Evolutionary conservation across 2,113 vertebrate genomes (phyloP), one percentile per base, ranked within the genome.

Genomic region (Grammomys dolichurus): DNA sequence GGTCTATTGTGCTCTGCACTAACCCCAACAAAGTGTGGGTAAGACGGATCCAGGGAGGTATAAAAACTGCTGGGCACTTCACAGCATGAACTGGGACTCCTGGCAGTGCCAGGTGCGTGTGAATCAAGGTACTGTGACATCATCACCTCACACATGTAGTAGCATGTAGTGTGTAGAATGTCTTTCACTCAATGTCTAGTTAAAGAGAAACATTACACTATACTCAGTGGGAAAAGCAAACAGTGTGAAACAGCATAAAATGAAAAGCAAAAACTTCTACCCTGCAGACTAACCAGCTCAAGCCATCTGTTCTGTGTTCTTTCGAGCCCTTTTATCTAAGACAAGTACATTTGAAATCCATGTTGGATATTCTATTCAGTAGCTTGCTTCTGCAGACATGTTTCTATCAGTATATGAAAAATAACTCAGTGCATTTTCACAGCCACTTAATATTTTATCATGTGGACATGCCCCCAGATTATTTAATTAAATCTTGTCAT

Each of bases 371-470:
- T n/a, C 82, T 84, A 6, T 63, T 87, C 36, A 84, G n/a, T 54
- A 86, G 85, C 46, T 84, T 82, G 7, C 22, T 81, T 94, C 92
- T 17, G 51, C 43, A 89, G 46, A 77, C 54, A 60, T 63, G 7
- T 22, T 96, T 84, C 58, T 28, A 67, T 89, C 26, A 36, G 46
- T 54, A 40, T 67, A 56, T 28, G 40, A 90, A 48, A 90, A 86
- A 54, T 80, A 85, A 24, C n/a, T 46, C 6, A 69, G 43, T 19
- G 72, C n/a, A 36, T 91, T 96, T 94, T 89, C 96, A 70, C 43
- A 89, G 46, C 28, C 85, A 31, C 92, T 94, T 80, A 84, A 51
- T 87, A 51, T 82, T 91, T 94, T 87, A 60, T 67, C 69, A 65
- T 58, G 40, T 87, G 22, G 63, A 56, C 65, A n/a, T 46, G 3